Percentiles rank a stretch among this genome's conserved stretches.
phyloP scores from a whole-genome alignment of 2,797 vertebrate genomes.

The Enteromius afrohamiltoni region DNA sequence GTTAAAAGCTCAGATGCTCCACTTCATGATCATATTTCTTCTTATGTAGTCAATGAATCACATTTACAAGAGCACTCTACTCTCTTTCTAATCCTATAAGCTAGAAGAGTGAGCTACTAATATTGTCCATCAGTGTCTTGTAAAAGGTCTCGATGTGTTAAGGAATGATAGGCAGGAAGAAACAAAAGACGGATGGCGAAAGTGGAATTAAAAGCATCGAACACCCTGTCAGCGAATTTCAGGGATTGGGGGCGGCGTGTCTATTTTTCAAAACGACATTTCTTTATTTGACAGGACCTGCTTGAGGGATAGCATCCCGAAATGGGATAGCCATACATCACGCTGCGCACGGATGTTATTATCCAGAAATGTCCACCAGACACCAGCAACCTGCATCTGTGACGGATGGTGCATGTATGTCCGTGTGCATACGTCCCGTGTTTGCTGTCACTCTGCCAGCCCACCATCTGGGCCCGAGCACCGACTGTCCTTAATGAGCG shows the following conservation, averaged over 20 bases:
- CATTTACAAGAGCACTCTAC: slow-evolving; percentile 68
- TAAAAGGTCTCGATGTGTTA: slow-evolving; percentile 61
- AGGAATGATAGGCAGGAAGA: slow-evolving; percentile 29
- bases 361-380: slow-evolving; percentile 32
- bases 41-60: slow-evolving; percentile 37
- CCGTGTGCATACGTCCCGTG: not conserved
- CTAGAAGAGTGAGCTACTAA: slow-evolving; percentile 63
- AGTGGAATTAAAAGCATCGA: slow-evolving; percentile 11
- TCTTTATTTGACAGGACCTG: slow-evolving; percentile 24
- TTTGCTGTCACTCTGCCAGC: slow-evolving; percentile 70
- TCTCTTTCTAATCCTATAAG: slow-evolving; percentile 71
- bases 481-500: slow-evolving; percentile 75
- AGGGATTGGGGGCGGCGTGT: not conserved
- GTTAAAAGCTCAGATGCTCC: slow-evolving; percentile 15
- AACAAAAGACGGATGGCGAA: slow-evolving; percentile 2
- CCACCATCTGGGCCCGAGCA: slow-evolving; percentile 74
- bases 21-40: slow-evolving; percentile 31
- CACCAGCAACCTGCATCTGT: slow-evolving; percentile 35
- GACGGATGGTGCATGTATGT: slow-evolving; percentile 40
- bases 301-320: slow-evolving; percentile 23
- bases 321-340: slow-evolving; percentile 8
- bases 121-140: slow-evolving; percentile 62
- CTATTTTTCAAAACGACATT: slow-evolving; percentile 33
- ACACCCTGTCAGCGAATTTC: slow-evolving; percentile 6
- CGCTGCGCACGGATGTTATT: not conserved